A percentile compares a stretch with the other conserved stretches of the same genome.
Conservation (phyloP, 2,888 invertebrate genomes). For the Calliopum simillimum region DNA sequence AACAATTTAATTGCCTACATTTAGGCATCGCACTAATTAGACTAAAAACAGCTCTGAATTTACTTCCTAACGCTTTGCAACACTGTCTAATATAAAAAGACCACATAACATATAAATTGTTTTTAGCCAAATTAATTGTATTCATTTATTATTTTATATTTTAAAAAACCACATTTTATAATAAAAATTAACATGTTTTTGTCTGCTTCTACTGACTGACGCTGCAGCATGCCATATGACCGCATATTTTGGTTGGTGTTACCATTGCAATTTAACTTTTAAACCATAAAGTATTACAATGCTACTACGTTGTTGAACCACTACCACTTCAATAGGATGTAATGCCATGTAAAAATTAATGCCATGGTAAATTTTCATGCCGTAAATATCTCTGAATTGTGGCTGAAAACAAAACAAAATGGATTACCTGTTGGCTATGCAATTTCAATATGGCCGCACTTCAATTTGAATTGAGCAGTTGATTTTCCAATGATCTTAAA, state of each 20-base stretch:
- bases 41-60: background rate
- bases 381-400: no score
- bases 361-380: no score
- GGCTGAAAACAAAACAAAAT: background rate
- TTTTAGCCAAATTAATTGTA: constrained; percentile 1
- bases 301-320: no score
- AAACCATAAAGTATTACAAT: background rate
- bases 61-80: constrained; percentile 7
- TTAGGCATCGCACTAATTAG: background rate
- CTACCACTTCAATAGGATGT: no score
- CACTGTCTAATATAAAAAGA: background rate
- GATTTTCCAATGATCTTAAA: no score
- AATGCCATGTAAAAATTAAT: no score
- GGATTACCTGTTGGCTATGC: background rate
- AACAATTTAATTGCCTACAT: constrained; percentile 8
- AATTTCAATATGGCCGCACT: background rate
- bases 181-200: background rate
- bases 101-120: background rate
- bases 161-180: background rate
- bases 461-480: background rate
- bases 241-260: background rate
- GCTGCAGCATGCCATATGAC: background rate
- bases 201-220: background rate
- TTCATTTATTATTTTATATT: constrained; percentile 14
- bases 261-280: background rate